Evolutionary conservation across 2,113 vertebrate genomes (phyloP), one percentile per base, ranked within the genome.

Genomic region (Podarcis cretensis): DNA sequence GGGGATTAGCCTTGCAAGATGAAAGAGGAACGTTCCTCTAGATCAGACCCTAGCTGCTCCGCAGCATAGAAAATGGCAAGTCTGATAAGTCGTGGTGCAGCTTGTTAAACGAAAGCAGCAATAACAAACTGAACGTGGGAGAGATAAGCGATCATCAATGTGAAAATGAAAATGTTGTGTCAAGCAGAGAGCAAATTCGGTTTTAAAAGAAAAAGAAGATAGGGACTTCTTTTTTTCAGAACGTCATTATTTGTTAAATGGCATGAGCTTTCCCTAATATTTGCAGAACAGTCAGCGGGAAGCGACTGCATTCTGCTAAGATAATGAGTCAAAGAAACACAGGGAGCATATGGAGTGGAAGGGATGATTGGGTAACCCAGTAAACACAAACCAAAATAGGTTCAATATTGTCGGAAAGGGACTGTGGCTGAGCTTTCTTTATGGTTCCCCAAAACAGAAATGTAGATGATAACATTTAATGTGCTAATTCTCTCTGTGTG

Each of bases 81-180:
- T 27, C 10, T 8, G 40, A 90, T 40, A 88, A 21, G 77, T 93
- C 94, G 32, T 23, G 73, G 87, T 81, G 71, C 86, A 90, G 71
- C 89, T 35, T 89, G 48, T 90, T 93, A 90, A 95, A 89, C 57
- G 9, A 94, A 96, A 94, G 92, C 92, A 91, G 37, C 59, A 87
- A 59, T 88, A 87, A 80, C 63, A 84, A 4, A 89, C 14, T 84
- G 73, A 43, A 95, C 83, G 81, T 85, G 74, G 94, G 94, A 93
- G 84, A 91, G 74, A 4, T 27, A 77, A 92, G 93, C 91, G 83
- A 92, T 71, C 76, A 86, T 89, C 73, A 43, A 88, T 83, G 59
- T 84, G 20, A 81, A 93, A 96, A 91, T 87, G 2, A 91, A 89
- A 92, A 90, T 78, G 85, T 93, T 91, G 40, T 37, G 90, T 92